phyloP scores from a whole-genome alignment of 2,888 invertebrate species.

The Lasioglossum vierecki region DNA sequence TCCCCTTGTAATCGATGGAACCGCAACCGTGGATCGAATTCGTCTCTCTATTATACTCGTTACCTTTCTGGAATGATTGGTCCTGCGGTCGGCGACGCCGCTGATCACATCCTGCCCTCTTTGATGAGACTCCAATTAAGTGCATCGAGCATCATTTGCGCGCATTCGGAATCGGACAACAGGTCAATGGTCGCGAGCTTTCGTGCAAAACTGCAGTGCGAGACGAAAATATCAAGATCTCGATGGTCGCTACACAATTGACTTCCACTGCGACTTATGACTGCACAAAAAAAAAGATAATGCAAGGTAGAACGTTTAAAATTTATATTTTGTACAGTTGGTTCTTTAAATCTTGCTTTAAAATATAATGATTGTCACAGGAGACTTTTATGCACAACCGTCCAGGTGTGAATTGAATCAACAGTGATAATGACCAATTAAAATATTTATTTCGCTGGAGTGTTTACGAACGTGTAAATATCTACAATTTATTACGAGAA shows the following conservation, averaged over 20 bases:
- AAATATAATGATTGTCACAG: too few relatives aligned
- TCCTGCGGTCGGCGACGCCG: neutral
- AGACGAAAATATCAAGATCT: too few relatives aligned
- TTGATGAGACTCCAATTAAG: constrained; percentile 3
- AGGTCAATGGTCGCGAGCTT: neutral
- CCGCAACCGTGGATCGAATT: constrained; percentile 13
- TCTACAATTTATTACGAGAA: neutral
- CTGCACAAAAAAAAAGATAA: too few relatives aligned
- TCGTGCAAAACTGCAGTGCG: neutral
- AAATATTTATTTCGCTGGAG: neutral
- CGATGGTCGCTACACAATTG: too few relatives aligned
- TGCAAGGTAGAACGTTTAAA: too few relatives aligned
- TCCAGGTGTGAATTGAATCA: neutral
- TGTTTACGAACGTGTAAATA: neutral
- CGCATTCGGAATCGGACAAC: neutral
- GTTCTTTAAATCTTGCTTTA: neutral
- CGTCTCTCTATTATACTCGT: neutral
- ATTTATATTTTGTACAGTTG: neutral
- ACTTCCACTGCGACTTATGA: too few relatives aligned
- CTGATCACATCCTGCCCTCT: neutral
- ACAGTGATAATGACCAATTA: neutral
- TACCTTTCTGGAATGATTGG: neutral
- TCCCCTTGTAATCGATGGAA: constrained; percentile 1
- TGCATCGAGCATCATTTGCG: neutral
- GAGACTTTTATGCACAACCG: neutral